A percentile compares a stretch with the other conserved stretches of the same genome.
Evolutionary conservation across 2,113 vertebrate genomes (phyloP).

Genomic region (Phylloscopus whistleri): DNA sequence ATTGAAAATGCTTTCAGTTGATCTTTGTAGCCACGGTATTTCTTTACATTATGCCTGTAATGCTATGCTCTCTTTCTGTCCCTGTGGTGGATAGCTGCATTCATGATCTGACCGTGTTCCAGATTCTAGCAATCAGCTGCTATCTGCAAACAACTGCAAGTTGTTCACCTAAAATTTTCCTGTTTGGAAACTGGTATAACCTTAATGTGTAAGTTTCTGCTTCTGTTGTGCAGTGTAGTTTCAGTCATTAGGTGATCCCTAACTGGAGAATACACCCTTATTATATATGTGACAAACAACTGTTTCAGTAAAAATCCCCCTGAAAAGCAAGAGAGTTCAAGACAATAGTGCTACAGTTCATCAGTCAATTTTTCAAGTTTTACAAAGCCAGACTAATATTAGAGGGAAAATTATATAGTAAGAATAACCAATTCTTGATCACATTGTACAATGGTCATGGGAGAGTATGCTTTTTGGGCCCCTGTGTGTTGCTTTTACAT

Average conservation of each 20-base stretch:
- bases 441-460: not conserved
- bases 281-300: not conserved
- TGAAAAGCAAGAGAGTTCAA: not conserved
- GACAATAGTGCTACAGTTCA: not conserved
- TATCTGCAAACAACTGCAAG: not conserved
- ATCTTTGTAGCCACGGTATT: constrained; percentile 23
- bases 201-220: constrained; percentile 15
- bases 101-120: constrained; percentile 30
- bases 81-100: not conserved
- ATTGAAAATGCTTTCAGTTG: constrained; percentile 44
- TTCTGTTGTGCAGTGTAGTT: constrained; percentile 48
- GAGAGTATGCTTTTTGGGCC: not conserved
- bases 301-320: not conserved
- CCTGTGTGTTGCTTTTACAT: not conserved
- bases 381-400: not conserved
- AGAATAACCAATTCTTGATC: not conserved
- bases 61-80: not conserved
- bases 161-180: not conserved
- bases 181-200: not conserved
- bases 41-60: constrained; percentile 1
- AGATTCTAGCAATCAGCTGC: not conserved
- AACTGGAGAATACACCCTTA: not conserved
- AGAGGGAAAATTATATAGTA: not conserved
- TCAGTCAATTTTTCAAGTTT: not conserved
- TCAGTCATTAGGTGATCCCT: constrained; percentile 26